These are phyloP conservation scores for Acleris cristana DNA, from an alignment of 2,888 invertebrate genomes.

Conservation along the genomic window DNA sequence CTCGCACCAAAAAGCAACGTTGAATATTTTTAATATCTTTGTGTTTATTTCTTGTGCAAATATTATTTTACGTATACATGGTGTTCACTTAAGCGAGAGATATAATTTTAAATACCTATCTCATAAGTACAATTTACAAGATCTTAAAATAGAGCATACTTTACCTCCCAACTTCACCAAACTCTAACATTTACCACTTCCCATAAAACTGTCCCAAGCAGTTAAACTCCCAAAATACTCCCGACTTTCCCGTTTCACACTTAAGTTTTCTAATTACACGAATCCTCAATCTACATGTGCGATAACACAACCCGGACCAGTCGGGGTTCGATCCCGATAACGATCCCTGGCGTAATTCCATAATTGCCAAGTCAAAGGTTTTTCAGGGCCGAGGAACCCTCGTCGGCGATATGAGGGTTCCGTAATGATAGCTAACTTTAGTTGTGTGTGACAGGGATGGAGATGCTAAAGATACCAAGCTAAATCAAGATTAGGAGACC, in stretches of 20 bases:
- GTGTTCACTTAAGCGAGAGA: too few species aligned
- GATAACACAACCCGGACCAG: neutral
- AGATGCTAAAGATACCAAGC: neutral
- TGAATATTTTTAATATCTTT: too few species aligned
- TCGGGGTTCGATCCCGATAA: neutral
- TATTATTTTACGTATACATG: too few species aligned
- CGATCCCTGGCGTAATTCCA: neutral
- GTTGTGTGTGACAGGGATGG: neutral
- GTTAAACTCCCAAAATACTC: too few species aligned
- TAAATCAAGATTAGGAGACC: neutral
- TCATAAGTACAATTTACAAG: too few species aligned
- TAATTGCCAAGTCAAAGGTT: constrained; percentile 16
- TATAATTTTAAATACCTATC: too few species aligned
- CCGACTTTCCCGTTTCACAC: neutral
- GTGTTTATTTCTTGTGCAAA: too few species aligned
- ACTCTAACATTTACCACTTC: too few species aligned
- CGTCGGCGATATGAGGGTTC: neutral
- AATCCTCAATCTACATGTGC: neutral
- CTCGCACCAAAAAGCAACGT: too few species aligned
- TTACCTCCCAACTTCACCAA: too few species aligned
- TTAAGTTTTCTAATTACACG: constrained; percentile 1
- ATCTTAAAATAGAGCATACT: too few species aligned
- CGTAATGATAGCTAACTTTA: neutral
- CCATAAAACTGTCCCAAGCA: too few species aligned
- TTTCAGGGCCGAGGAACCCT: neutral